Evolutionary conservation across 2,797 vertebrate species (phyloP).

Genomic region (Etheostoma perlongum): DNA sequence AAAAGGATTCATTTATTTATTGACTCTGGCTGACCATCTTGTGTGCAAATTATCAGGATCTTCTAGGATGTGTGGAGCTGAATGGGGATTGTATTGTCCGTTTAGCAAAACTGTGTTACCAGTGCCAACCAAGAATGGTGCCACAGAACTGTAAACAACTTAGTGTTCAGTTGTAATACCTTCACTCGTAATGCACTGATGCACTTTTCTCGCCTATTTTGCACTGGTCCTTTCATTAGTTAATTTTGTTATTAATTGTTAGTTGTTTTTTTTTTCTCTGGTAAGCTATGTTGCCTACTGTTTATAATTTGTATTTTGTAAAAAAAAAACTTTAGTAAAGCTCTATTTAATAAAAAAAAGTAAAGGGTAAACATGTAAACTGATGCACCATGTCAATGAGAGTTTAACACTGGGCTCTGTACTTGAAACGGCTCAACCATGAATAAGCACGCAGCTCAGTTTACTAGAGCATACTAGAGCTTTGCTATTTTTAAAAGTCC

Average conservation of each 20-base stretch:
- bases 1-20: conserved; percentile 83
- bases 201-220: neutral
- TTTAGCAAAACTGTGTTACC: neutral
- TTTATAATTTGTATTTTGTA: too few relatives aligned
- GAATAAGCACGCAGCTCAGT: conserved; percentile 13
- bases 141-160: neutral
- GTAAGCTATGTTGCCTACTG: too few relatives aligned
- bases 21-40: conserved; percentile 57
- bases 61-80: conserved; percentile 15
- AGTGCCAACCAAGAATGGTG: neutral
- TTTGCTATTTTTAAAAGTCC: conserved; percentile 43
- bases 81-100: neutral
- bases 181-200: neutral
- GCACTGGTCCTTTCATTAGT: too few relatives aligned
- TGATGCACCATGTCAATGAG: neutral
- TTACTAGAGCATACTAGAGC: conserved; percentile 30
- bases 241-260: too few relatives aligned
- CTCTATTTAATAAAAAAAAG: too few relatives aligned
- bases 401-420: conserved; percentile 5
- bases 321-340: too few relatives aligned
- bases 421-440: conserved; percentile 26
- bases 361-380: neutral
- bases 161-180: neutral
- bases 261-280: too few relatives aligned
- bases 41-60: conserved; percentile 47